Evolutionary conservation across 2,888 invertebrate genomes (phyloP).

Genomic region (Osedax fenrisi): DNA sequence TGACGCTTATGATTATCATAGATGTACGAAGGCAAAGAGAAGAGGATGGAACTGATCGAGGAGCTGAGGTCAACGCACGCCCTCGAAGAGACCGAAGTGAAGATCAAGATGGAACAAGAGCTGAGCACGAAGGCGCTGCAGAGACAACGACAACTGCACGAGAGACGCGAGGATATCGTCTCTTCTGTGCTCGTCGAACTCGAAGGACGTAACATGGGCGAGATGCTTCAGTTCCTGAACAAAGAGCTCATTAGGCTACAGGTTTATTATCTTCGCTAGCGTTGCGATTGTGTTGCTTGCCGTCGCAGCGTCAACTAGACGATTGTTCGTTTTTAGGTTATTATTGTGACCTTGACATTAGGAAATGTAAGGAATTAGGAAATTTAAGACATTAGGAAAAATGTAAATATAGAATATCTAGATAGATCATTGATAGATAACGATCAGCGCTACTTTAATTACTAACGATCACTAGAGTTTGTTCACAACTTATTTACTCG

Average conservation of each 20-base stretch:
- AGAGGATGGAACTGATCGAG: conserved; percentile 61
- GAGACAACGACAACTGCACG: conserved; percentile 45
- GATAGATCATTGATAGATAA: too few species aligned
- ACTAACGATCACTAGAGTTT: too few species aligned
- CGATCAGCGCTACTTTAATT: too few species aligned
- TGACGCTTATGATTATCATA: conserved; percentile 2
- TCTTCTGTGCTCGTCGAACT: conserved; percentile 60
- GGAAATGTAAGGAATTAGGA: too few species aligned
- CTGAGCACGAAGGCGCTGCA: conserved; percentile 47
- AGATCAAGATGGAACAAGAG: conserved; percentile 44
- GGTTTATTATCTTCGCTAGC: conserved; percentile 55
- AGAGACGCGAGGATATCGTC: conserved; percentile 50
- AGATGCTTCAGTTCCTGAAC: conserved; percentile 63
- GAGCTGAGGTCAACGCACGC: conserved; percentile 61
- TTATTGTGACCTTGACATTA: too few species aligned
- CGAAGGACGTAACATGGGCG: conserved; percentile 61
- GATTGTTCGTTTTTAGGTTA: too few species aligned
- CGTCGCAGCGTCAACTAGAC: neutral
- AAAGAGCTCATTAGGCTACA: conserved; percentile 66
- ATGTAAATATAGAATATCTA: too few species aligned
- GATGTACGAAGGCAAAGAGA: conserved; percentile 64
- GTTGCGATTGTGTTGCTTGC: neutral
- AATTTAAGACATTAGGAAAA: too few species aligned
- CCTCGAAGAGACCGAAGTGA: conserved; percentile 56
- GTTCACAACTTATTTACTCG: too few species aligned